Conservation (phyloP, 2,888 invertebrate species). For the Prenolepis imparis region DNA sequence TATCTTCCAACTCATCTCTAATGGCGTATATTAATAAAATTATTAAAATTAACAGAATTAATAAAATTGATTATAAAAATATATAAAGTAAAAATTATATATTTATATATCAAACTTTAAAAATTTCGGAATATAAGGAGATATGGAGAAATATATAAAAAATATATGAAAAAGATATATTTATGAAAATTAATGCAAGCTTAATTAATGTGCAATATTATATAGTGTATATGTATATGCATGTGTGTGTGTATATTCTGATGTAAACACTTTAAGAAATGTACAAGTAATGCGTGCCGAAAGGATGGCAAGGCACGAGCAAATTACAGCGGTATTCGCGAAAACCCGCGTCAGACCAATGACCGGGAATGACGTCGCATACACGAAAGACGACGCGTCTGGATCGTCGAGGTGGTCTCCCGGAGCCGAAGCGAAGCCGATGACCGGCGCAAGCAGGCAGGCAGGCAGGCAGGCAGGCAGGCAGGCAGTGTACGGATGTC, state of each 20-base stretch:
- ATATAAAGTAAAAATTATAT: background rate
- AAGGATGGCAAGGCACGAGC: constrained; percentile 31
- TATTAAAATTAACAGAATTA: background rate
- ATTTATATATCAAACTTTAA: background rate
- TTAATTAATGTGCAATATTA: background rate
- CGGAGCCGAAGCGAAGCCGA: constrained; percentile 49
- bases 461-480: background rate
- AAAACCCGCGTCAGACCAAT: constrained; percentile 52
- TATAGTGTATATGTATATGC: background rate
- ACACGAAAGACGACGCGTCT: constrained; percentile 55
- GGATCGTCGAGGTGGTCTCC: constrained; percentile 56
- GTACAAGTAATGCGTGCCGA: background rate
- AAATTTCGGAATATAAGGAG: background rate
- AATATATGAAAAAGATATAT: background rate
- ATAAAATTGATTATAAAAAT: background rate
- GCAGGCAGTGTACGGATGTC: constrained; percentile 52
- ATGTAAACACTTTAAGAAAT: background rate
- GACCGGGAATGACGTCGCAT: constrained; percentile 57
- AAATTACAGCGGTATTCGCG: constrained; percentile 43
- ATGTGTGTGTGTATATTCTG: background rate
- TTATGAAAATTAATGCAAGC: background rate
- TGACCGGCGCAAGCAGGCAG: constrained; percentile 37
- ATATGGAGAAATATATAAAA: background rate
- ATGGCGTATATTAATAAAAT: background rate
- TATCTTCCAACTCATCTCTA: background rate